A percentile compares a stretch with the other conserved stretches of the same genome.
Evolutionary conservation across 2,113 vertebrate species (phyloP).

Genomic region (Ctenomys sociabilis): DNA sequence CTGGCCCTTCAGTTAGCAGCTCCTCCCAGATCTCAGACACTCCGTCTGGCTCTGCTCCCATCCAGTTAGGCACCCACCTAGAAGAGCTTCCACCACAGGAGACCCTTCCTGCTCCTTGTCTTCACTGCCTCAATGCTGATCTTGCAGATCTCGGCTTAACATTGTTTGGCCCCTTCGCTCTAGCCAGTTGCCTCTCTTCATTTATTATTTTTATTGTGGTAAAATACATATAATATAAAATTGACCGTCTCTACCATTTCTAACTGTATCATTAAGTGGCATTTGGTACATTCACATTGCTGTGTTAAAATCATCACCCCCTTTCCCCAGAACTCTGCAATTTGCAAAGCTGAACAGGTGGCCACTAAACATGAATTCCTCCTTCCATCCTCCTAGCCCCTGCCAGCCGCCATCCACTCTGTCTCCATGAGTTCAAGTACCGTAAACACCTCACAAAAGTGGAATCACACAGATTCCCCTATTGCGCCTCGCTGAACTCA

Average conservation of each 20-base stretch:
- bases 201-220: neutral
- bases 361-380: neutral
- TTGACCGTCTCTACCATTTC: neutral
- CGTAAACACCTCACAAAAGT: neutral
- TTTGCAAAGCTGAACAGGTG: neutral
- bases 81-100: rapidly evolving
- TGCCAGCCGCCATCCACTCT: neutral
- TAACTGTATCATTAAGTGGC: neutral
- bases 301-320: neutral
- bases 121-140: neutral
- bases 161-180: neutral
- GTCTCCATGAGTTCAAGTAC: neutral
- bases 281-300: rapidly evolving
- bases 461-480: neutral
- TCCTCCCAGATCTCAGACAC: neutral
- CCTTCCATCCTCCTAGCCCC: rapidly evolving
- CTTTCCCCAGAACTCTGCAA: neutral
- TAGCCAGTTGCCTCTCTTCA: neutral
- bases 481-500: neutral
- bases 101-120: neutral
- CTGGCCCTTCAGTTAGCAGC: neutral
- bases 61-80: neutral
- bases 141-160: neutral
- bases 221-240: neutral
- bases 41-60: no score